Evolutionary conservation across 2,888 invertebrate genomes (phyloP).

Genomic region (Thecophora atra): DNA sequence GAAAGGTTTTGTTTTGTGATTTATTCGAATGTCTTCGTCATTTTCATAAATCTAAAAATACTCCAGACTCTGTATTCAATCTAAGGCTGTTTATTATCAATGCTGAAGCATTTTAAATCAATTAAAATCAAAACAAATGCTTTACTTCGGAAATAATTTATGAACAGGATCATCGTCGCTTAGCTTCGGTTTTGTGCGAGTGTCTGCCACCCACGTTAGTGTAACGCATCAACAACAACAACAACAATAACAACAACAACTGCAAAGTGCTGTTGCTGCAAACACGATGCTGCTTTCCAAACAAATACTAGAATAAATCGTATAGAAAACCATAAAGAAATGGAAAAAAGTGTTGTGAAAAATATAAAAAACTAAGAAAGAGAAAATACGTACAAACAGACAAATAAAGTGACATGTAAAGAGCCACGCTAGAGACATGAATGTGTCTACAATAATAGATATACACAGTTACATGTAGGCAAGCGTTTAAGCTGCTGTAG

Average conservation of each 20-base stretch:
- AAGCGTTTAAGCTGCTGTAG: background rate
- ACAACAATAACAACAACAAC: conserved; percentile 4
- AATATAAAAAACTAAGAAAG: too few species aligned
- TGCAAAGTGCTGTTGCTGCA: conserved; percentile 19
- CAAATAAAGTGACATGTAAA: too few species aligned
- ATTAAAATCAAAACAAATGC: conserved; percentile 21
- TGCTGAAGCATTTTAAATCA: conserved; percentile 22
- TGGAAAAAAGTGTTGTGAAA: too few species aligned
- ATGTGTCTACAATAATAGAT: background rate
- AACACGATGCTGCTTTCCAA: background rate
- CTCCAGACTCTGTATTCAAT: too few species aligned
- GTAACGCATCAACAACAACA: conserved; percentile 47
- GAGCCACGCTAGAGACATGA: background rate
- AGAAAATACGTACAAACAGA: too few species aligned
- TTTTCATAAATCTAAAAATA: too few species aligned
- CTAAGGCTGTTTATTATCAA: conserved; percentile 20
- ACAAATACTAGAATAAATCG: background rate
- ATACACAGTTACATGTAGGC: background rate
- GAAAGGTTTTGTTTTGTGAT: too few species aligned
- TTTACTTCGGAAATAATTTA: conserved; percentile 18
- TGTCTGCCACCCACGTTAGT: conserved; percentile 60
- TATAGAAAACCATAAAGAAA: background rate
- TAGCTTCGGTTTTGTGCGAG: conserved; percentile 34
- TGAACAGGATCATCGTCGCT: conserved; percentile 16
- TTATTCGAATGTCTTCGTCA: too few species aligned